phyloP scores from a whole-genome alignment of 1,140 invertebrate species.

The Hycleus phaleratus region DNA sequence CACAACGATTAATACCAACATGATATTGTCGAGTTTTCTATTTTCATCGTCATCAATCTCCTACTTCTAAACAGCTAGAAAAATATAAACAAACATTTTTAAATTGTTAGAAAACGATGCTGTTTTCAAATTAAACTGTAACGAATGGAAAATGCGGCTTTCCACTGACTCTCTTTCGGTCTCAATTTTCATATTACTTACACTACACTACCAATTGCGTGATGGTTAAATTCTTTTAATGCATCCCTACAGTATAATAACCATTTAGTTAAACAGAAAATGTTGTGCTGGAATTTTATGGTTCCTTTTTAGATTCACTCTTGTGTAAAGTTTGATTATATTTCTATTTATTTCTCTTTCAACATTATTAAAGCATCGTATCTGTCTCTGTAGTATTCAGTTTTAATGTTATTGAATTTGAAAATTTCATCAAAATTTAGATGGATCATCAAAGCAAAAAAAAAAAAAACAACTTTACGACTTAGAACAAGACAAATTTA shows the following conservation, averaged over 20 bases:
- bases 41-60: slow-evolving; percentile 12
- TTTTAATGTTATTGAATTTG: too few species aligned
- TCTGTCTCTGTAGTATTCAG: too few species aligned
- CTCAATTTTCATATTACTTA: slow-evolving; percentile 3
- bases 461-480: too few species aligned
- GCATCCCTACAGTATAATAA: slow-evolving; percentile 8
- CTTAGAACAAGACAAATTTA: too few species aligned
- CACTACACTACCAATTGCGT: not conserved
- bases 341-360: too few species aligned
- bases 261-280: slow-evolving; percentile 8
- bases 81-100: too few species aligned
- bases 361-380: too few species aligned
- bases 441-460: too few species aligned
- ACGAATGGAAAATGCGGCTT: slow-evolving; percentile 1
- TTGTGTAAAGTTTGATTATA: too few species aligned
- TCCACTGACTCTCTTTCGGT: slow-evolving; percentile 6
- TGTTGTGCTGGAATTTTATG: slow-evolving; percentile 7
- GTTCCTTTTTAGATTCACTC: slow-evolving; percentile 2
- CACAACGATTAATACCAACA: slow-evolving; percentile 7
- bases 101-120: too few species aligned
- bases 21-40: slow-evolving; percentile 11
- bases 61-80: too few species aligned
- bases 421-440: too few species aligned
- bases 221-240: slow-evolving; percentile 3
- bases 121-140: not conserved